Conservation (phyloP, 2,797 vertebrate species). For the Bovichtus diacanthus region DNA sequence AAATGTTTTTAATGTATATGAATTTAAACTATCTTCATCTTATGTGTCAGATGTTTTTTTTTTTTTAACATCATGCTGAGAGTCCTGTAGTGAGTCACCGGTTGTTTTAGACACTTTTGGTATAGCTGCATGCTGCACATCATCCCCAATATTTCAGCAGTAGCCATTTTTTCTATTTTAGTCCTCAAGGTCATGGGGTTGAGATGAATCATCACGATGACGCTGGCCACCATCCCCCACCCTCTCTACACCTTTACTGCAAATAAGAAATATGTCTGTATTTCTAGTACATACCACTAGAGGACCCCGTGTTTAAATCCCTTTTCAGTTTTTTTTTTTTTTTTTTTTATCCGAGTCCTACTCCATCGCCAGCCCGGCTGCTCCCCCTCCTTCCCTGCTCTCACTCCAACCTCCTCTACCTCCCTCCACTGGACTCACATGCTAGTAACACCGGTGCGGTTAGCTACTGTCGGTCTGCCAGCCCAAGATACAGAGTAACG, state of each 20-base stretch:
- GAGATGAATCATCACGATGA: slow-evolving; percentile 70
- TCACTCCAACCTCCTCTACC: slow-evolving; percentile 64
- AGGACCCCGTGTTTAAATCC: slow-evolving; percentile 50
- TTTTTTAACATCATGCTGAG: neutral
- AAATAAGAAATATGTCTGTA: slow-evolving; percentile 37
- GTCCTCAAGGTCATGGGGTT: slow-evolving; percentile 81
- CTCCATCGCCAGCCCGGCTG: slow-evolving; percentile 39
- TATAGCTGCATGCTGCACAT: slow-evolving; percentile 1
- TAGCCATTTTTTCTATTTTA: slow-evolving; percentile 59
- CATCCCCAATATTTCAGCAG: slow-evolving; percentile 22
- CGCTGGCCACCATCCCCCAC: slow-evolving; percentile 43
- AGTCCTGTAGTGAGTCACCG: neutral
- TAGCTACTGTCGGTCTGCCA: slow-evolving; percentile 60
- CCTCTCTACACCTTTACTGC: slow-evolving; percentile 45
- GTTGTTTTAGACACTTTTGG: neutral
- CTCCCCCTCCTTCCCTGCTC: slow-evolving; percentile 28
- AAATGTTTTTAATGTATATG: slow-evolving; percentile 25
- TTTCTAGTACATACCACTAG: slow-evolving; percentile 66
- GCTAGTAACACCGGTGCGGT: slow-evolving; percentile 78
- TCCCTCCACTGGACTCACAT: slow-evolving; percentile 56
- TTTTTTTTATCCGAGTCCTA: neutral
- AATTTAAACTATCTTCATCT: neutral
- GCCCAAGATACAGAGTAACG: slow-evolving; percentile 38
- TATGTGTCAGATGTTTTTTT: neutral
- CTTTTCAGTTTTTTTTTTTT: slow-evolving; percentile 6